phyloP scores from a whole-genome alignment of 2,797 vertebrate species.

The Lutjanus argentimaculatus region DNA sequence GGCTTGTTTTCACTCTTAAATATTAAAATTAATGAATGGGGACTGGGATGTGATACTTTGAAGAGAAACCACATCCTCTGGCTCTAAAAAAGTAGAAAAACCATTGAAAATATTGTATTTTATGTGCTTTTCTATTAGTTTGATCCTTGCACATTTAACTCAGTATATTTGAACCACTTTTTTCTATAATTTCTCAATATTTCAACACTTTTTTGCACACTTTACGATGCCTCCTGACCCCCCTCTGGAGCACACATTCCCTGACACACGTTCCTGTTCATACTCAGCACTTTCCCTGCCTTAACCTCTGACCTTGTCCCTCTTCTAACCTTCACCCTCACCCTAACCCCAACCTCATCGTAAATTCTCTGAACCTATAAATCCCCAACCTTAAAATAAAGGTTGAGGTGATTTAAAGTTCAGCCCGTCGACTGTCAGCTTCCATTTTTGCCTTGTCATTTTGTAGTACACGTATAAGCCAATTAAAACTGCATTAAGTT shows the following conservation, averaged over 20 bases:
- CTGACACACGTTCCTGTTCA: conserved; percentile 53
- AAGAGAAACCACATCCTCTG: background rate
- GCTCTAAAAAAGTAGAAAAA: background rate
- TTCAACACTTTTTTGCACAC: background rate
- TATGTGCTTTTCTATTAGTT: background rate
- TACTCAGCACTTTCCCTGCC: conserved; percentile 64
- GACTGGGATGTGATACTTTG: background rate
- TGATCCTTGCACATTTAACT: background rate
- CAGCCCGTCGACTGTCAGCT: conserved; percentile 30
- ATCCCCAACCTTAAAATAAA: conserved; percentile 57
- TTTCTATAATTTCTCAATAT: background rate
- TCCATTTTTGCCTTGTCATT: conserved; percentile 7
- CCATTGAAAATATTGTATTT: background rate
- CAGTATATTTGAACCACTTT: background rate
- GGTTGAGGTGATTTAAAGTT: conserved; percentile 69
- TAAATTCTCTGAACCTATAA: conserved; percentile 58
- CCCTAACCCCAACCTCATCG: conserved; percentile 22
- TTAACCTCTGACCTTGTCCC: conserved; percentile 68
- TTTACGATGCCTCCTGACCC: background rate
- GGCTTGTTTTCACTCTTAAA: background rate
- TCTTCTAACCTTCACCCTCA: conserved; percentile 55
- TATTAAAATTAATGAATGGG: background rate
- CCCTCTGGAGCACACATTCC: background rate
- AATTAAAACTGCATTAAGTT: background rate
- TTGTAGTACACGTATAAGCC: background rate